These are phyloP conservation scores for Aspidoscelis tigris DNA, from an alignment of 2,113 vertebrate species.

Conservation along the genomic window DNA sequence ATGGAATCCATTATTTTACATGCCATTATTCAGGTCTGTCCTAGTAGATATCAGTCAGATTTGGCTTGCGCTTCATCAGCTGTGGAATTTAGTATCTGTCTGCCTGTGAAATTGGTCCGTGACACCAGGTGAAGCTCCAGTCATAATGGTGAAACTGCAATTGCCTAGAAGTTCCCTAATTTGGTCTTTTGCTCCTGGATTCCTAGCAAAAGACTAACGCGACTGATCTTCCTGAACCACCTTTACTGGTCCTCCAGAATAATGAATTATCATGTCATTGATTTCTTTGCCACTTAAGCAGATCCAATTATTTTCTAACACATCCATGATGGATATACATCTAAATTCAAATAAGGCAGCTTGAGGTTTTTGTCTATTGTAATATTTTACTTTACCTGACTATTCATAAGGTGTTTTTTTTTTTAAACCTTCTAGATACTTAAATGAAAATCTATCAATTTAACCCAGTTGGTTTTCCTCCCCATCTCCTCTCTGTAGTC, in stretches of 20 bases:
- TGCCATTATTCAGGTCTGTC: not conserved
- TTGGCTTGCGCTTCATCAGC: not conserved
- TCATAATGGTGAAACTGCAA: not conserved
- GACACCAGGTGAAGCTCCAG: not conserved
- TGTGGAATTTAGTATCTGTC: not conserved
- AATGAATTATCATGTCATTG: conserved; percentile 5
- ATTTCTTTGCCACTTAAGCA: not conserved
- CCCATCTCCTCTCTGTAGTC: not conserved
- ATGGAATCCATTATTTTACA: no score
- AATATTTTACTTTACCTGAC: conserved; percentile 6
- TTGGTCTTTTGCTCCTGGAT: not conserved
- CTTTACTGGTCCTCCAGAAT: not conserved
- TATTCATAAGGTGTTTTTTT: not conserved
- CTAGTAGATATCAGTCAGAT: not conserved
- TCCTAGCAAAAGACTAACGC: not conserved
- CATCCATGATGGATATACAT: not conserved
- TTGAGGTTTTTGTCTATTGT: conserved; percentile 5
- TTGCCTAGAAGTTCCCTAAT: not conserved
- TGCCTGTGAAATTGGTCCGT: not conserved
- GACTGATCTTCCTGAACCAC: not conserved
- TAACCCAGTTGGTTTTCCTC: conserved; percentile 5
- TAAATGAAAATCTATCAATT: conserved; percentile 32
- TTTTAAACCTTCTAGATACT: conserved; percentile 12
- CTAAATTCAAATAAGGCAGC: not conserved
- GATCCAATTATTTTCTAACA: not conserved